Evolutionary conservation across 1,140 invertebrate species (phyloP), one percentile per base, ranked within the genome.

Genomic region (Aphelinus atriplicis): DNA sequence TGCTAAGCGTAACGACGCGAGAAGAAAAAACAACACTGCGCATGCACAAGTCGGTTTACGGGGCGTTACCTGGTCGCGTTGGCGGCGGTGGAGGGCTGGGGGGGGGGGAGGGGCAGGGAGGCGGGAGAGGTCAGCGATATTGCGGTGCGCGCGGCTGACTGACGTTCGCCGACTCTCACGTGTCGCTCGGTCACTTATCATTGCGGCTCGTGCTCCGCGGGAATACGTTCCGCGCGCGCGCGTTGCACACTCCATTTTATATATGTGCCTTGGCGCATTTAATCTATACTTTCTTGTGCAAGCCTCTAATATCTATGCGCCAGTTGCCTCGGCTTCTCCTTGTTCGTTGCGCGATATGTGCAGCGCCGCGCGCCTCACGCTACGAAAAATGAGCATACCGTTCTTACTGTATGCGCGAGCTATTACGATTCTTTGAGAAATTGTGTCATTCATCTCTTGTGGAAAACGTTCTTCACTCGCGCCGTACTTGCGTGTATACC

Each of bases 101-200:
- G 0, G 10, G 3, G n/a, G 50, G 7, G 7, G 48, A 26, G 7
- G 4, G 53, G 56, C 55, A 65, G 67, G 76, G 76, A 76, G 46
- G 77, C 73, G 76, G 56, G 69, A 74, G 78, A 77, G 74, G 78
- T 78, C 57, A 78, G 77, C 79, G 70, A 71, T 65, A 80, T 81
- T 71, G 58, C 75, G 67, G 3, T 2, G 7, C 42, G 7, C n/a
- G 42, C 56, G 5, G 1, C 53, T 76, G 75, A 75, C 77, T 81
- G 81, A 81, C 79, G 84, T 79, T 84, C 77, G 80, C 51, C 51
- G 81, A 82, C 75, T 81, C 76, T 83, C 77, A 81, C 81, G 83
- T 86, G 84, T 82, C 81, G 80, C 77, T 77, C 70, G 72, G 65
- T 74, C 81, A 86, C 83, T 85, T 82, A 84, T 85, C 84, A 86